These are phyloP conservation scores for Pseudoips prasinana DNA, from an alignment of 2,888 invertebrate genomes.

Conservation along the genomic window DNA sequence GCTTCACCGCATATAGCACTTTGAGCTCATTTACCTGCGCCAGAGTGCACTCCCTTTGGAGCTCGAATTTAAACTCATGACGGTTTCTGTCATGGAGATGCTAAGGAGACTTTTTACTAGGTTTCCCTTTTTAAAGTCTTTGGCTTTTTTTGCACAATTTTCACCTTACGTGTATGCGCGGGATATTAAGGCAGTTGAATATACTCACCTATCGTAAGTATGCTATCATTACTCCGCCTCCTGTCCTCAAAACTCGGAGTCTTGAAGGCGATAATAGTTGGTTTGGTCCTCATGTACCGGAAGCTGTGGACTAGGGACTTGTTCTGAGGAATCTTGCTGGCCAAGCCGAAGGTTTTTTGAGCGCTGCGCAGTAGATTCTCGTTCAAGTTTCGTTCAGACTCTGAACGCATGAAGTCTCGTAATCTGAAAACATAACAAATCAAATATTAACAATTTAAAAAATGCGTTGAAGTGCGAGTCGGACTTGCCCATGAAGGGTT, in stretches of 20 bases:
- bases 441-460: background rate
- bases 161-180: too few relatives aligned
- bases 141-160: too few relatives aligned
- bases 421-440: conserved; percentile 78
- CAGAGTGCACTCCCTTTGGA: too few relatives aligned
- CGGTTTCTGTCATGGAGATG: too few relatives aligned
- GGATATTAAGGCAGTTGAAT: too few relatives aligned
- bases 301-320: conserved; percentile 92
- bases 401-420: conserved; percentile 87
- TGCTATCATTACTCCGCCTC: conserved; percentile 78
- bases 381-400: conserved; percentile 90
- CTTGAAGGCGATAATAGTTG: conserved; percentile 93
- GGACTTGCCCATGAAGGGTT: too few relatives aligned
- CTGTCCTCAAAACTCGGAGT: conserved; percentile 89
- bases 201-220: conserved; percentile 74
- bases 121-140: too few relatives aligned
- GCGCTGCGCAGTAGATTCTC: conserved; percentile 82
- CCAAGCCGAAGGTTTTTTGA: conserved; percentile 14
- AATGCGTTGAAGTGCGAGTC: too few relatives aligned
- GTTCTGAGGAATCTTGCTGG: conserved; percentile 86
- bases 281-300: conserved; percentile 94
- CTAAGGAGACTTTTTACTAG: too few relatives aligned
- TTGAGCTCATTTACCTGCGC: too few relatives aligned
- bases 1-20: too few relatives aligned
- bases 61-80: too few relatives aligned